These are phyloP conservation scores for Linurgus olivaceus DNA, from an alignment of 2,797 vertebrate genomes.

Conservation along the genomic window DNA sequence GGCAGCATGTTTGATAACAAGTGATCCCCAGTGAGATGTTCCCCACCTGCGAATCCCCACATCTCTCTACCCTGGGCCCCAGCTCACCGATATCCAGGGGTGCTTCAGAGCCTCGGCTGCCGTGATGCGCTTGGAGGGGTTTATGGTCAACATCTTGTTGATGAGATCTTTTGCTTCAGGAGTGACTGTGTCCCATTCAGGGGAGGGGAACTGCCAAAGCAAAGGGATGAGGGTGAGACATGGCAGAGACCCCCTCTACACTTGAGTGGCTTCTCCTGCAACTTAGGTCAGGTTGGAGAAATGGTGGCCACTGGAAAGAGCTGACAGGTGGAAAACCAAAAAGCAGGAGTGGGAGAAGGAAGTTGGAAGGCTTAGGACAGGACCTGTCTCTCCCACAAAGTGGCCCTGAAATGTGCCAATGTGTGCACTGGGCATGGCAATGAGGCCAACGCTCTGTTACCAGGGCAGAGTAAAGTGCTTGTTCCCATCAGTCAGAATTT, in stretches of 20 bases:
- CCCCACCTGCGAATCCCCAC: background rate
- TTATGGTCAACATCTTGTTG: slow-evolving; percentile 98
- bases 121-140: slow-evolving; percentile 92
- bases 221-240: background rate
- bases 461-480: background rate
- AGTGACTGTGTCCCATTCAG: slow-evolving; percentile 97
- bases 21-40: background rate
- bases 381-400: background rate
- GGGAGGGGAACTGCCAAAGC: slow-evolving; percentile 89
- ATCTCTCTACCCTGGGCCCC: background rate
- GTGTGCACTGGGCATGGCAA: background rate
- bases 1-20: background rate
- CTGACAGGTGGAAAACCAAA: background rate
- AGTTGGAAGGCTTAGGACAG: background rate
- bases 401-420: background rate
- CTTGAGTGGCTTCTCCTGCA: background rate
- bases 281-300: background rate
- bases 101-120: slow-evolving; percentile 93
- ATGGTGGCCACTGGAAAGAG: background rate
- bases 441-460: rapidly evolving
- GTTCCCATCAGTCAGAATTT: background rate
- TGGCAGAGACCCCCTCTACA: background rate
- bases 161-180: slow-evolving; percentile 97
- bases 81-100: slow-evolving; percentile 90
- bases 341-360: background rate